Evolutionary conservation across 1,140 invertebrate species (phyloP), one percentile per base, ranked within the genome.

Genomic region (Drosophila repletoides): DNA sequence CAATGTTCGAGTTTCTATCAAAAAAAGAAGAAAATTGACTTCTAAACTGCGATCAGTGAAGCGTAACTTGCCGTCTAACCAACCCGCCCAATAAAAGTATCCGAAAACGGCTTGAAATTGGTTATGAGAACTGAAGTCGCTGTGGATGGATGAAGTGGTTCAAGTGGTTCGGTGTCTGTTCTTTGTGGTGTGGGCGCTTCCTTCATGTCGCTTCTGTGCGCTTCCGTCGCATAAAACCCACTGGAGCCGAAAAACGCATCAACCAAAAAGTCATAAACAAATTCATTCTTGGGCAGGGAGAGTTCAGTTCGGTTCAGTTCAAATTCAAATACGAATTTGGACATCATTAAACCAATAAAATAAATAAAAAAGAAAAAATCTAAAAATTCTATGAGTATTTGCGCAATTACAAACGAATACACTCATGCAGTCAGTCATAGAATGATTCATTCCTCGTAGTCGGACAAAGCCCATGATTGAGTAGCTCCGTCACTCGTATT

Each of bases 221-320:
- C 75, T 79, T 79, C 75, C 73, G 65, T 66, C 80, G n/a, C n/a
- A 74, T 83, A 79, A 83, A 83, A 83, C 56, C 61, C 79, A 83
- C 45, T 86, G 79, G 79, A 83, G 79, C 79, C 79, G 80, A 83
- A 83, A 83, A 72, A 79, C 67, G 61, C 79, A 80, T 55, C 68
- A 38, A 61, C 65, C 65, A 38, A 68, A 68, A 63, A 68, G 58
- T 55, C 58, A 63, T 68, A 63, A 68, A 68, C 58, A 68, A 63
- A 68, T 68, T 55, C 14, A 38, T 29, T 63, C 65, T 61, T 48
- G 31, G 38, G 29, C 38, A 34, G 53, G 48, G n/a, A n/a, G n/a
- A n/a, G 46, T 45, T 61, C 17, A 61, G 40, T 26, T 40, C n/a
- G n/a, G n/a, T n/a, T n/a, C n/a, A n/a, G n/a, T n/a, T n/a, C n/a